Evolutionary conservation across 2,888 invertebrate species (phyloP).

Genomic region (Amphimallon solstitiale): DNA sequence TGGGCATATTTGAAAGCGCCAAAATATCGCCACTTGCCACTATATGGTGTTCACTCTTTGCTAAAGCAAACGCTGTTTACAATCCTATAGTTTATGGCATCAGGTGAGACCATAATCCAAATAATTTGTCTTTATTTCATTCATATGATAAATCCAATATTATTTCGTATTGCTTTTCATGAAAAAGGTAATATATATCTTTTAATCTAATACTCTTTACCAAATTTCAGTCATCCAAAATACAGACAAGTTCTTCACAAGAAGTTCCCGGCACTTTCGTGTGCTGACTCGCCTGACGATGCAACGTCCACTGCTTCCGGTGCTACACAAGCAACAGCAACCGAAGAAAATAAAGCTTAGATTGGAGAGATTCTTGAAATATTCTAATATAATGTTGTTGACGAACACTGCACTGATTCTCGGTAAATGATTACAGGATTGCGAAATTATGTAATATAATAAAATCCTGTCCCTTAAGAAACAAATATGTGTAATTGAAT

Average conservation of each 20-base stretch:
- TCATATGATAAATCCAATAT: not conserved
- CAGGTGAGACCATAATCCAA: conserved; percentile 67
- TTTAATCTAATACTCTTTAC: too few species aligned
- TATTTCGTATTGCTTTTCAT: not conserved
- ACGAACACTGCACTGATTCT: conserved; percentile 23
- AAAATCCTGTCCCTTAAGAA: conserved; percentile 2
- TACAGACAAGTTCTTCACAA: conserved; percentile 80
- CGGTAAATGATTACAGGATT: conserved; percentile 31
- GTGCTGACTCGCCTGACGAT: conserved; percentile 60
- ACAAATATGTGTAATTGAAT: conserved; percentile 4
- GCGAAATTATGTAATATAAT: conserved; percentile 22
- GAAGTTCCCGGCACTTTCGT: conserved; percentile 81
- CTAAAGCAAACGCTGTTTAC: conserved; percentile 90
- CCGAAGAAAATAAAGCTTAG: conserved; percentile 34
- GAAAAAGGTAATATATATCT: too few species aligned
- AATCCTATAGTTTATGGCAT: conserved; percentile 93
- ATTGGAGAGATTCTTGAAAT: not conserved
- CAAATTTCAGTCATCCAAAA: conserved; percentile 80
- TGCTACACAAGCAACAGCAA: conserved; percentile 34
- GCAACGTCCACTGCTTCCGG: conserved; percentile 35
- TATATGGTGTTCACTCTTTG: conserved; percentile 91
- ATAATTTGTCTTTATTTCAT: not conserved
- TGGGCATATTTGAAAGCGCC: conserved; percentile 80
- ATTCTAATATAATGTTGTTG: conserved; percentile 9
- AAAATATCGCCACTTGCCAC: conserved; percentile 82